Conservation (phyloP, 2,888 invertebrate genomes). For the Drosophila pseudotakahashii region DNA sequence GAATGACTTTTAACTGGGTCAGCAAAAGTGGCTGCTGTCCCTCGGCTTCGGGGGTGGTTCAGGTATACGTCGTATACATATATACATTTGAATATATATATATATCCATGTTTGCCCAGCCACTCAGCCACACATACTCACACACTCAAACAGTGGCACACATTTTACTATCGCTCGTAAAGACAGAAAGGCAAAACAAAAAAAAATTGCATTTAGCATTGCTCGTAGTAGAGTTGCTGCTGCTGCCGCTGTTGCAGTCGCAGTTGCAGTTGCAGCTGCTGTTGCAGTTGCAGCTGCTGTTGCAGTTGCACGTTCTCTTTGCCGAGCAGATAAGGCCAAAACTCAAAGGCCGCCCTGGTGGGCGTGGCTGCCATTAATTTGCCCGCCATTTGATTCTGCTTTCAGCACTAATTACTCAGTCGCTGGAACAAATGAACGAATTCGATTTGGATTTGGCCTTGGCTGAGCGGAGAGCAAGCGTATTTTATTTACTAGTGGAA, state of each 20-base stretch:
- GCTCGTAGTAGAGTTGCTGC: constrained; percentile 27
- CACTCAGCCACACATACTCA: constrained; percentile 33
- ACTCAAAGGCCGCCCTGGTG: constrained; percentile 6
- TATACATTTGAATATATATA: background rate
- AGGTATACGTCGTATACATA: constrained; percentile 9
- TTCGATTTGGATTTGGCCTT: constrained; percentile 34
- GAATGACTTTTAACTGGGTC: constrained; percentile 79
- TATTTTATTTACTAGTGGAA: background rate
- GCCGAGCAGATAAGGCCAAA: constrained; percentile 56
- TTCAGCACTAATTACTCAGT: constrained; percentile 53
- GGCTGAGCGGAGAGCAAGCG: constrained; percentile 7
- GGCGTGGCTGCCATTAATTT: constrained; percentile 65
- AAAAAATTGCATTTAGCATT: constrained; percentile 47
- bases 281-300: constrained; percentile 37
- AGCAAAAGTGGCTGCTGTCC: constrained; percentile 69
- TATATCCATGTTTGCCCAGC: constrained; percentile 25
- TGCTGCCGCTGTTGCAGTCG: constrained; percentile 2
- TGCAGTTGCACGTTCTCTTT: constrained; percentile 77
- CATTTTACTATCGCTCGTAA: constrained; percentile 78
- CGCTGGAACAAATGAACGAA: constrained; percentile 17
- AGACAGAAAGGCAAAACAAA: constrained; percentile 45
- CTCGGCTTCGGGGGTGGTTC: constrained; percentile 35
- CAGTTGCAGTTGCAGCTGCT: constrained; percentile 34
- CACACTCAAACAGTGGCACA: constrained; percentile 7
- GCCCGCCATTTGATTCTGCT: constrained; percentile 26